Percentiles rank a stretch among this genome's conserved stretches.
phyloP scores from a whole-genome alignment of 2,888 invertebrate genomes.

The Sinotaia quadrata region DNA sequence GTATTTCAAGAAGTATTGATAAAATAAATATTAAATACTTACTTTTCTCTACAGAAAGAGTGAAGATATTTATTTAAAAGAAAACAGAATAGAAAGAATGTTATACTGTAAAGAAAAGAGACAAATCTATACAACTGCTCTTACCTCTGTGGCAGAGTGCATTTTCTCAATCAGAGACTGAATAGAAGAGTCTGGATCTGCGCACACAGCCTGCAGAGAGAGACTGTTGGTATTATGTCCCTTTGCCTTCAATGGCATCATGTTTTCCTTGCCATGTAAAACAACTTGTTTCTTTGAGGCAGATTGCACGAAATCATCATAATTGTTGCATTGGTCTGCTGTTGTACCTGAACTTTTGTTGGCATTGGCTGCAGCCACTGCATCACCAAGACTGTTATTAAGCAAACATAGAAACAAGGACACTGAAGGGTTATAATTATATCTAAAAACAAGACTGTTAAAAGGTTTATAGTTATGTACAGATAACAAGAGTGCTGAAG shows the following conservation, averaged over 20 bases:
- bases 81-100: too few relatives aligned
- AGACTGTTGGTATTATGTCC: not conserved
- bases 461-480: too few relatives aligned
- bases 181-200: constrained; percentile 44
- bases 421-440: too few relatives aligned
- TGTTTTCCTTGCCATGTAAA: constrained; percentile 43
- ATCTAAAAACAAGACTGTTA: too few relatives aligned
- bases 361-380: constrained; percentile 48
- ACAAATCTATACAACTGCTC: too few relatives aligned
- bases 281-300: not conserved
- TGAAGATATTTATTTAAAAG: too few relatives aligned
- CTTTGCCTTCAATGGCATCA: constrained; percentile 19
- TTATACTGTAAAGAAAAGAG: too few relatives aligned
- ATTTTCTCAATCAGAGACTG: constrained; percentile 63
- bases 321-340: not conserved
- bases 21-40: too few relatives aligned
- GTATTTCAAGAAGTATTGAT: too few relatives aligned
- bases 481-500: too few relatives aligned
- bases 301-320: too few relatives aligned
- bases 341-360: constrained; percentile 10
- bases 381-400: constrained; percentile 54
- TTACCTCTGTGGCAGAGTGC: constrained; percentile 62
- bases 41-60: too few relatives aligned
- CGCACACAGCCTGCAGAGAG: not conserved
- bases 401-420: constrained; percentile 3